Base-by-base conservation (phyloP, 2,888 invertebrate species). In the Quadriops clusia region DNA sequence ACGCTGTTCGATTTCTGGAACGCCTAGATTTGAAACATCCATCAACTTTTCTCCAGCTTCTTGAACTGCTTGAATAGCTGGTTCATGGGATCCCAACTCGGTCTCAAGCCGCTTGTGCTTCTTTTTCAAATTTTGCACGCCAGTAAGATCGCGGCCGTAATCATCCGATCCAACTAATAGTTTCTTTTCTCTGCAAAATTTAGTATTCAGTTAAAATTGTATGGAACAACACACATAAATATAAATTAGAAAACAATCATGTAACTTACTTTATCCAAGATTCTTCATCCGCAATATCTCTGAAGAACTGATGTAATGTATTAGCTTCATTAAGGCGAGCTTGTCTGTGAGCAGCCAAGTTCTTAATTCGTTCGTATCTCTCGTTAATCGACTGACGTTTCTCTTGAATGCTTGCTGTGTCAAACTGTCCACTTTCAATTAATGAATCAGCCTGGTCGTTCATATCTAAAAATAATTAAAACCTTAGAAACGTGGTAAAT, bases 101-200 rank as follows among this genome's bases (percentile, higher is more conserved):
- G 93, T 90, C 52, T 98, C 98, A n/a, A 99, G 68, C 5, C 98
- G 81, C 64, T 97, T 95, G 66, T 98, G 98, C 60, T 98, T 98
- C 70, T 98, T 97, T 53, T 91, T 84, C 34, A 98, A 67, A 60
- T 99, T 99, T 61, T 98, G 95, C 0, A 98, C 97, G 18, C 97
- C 94, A 3, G 95, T 95, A 47, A 98, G 67, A 59, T 98, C 97
- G 39, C 95, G 84, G 0, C 97, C 97, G 57, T 95, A 97, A 63
- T 98, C 98, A 59, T 97, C 95, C 0, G 94, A 94, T 2, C 93
- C 89, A 2, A 97, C 95, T 12, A 97, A 68, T 15, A 98, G 68
- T 55, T 97, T 95, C 74, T 97, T 98, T 60, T 98, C 97, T 58
- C 82, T 81, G 18, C 7, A 23, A 18, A 18, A 18, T 18, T 18